Percentiles rank a stretch among this genome's conserved stretches.
Conservation (phyloP, 2,797 vertebrate species). For the Amniataba percoides region DNA sequence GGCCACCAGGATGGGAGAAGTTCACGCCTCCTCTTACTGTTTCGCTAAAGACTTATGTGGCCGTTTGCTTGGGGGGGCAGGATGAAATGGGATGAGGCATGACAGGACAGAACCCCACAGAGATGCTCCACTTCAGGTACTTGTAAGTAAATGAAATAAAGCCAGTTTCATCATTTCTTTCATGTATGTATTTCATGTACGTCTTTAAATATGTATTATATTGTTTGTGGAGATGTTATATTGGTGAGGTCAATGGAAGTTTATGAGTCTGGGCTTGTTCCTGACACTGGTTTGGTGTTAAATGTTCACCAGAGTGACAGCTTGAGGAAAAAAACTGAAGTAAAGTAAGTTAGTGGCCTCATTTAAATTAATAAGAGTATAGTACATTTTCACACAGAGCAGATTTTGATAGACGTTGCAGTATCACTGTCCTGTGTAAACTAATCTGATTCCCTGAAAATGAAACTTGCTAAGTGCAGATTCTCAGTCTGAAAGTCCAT, state of each 20-base stretch:
- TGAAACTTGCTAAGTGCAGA: background rate
- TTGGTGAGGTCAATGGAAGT: no score
- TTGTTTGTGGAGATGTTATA: no score
- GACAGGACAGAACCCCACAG: background rate
- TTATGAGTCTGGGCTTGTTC: no score
- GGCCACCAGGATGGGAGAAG: conserved; percentile 50
- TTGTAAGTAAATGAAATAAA: background rate
- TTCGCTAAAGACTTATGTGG: background rate
- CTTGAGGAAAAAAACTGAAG: no score
- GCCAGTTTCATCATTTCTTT: no score
- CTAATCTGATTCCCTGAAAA: background rate
- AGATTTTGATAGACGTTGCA: background rate
- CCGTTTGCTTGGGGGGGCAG: background rate
- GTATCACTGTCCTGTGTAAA: background rate
- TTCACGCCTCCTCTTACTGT: conserved; percentile 48
- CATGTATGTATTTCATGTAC: no score
- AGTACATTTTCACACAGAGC: background rate
- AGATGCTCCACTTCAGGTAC: no score
- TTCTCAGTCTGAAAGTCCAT: background rate
- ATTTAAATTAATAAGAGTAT: background rate
- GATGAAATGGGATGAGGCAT: background rate
- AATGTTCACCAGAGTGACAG: no score
- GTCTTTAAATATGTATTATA: no score
- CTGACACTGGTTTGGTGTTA: no score
- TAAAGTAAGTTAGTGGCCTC: no score